A percentile compares a stretch with the other conserved stretches of the same genome.
These are phyloP conservation scores for Eristalis pertinax DNA, from an alignment of 2,888 invertebrate species.

Conservation along the genomic window DNA sequence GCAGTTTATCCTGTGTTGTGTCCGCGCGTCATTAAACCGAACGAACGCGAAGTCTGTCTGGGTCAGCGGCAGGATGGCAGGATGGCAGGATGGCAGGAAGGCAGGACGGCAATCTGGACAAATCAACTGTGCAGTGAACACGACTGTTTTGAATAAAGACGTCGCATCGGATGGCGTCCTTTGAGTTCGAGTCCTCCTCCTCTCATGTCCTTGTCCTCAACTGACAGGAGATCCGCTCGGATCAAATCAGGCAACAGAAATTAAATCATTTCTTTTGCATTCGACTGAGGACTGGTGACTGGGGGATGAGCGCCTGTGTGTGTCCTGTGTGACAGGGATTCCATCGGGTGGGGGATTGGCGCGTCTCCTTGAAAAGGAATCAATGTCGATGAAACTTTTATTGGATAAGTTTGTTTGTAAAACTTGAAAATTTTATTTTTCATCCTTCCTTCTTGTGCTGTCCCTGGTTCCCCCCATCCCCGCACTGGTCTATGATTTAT, in stretches of 20 bases:
- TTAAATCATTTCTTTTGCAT: conserved; percentile 67
- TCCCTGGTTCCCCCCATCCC: neutral
- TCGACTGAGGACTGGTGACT: conserved; percentile 13
- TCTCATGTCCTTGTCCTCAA: conserved; percentile 74
- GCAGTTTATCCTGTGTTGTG: conserved; percentile 50
- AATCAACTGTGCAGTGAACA: conserved; percentile 27
- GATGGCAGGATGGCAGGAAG: neutral
- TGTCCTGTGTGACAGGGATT: neutral
- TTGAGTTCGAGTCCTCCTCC: neutral
- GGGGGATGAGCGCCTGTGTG: neutral
- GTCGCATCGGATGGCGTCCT: neutral
- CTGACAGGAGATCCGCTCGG: conserved; percentile 41
- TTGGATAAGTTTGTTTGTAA: conserved; percentile 81
- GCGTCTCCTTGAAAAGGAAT: conserved; percentile 36
- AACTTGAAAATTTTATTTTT: conserved; percentile 73
- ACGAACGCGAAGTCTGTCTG: conserved; percentile 48
- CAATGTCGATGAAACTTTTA: conserved; percentile 78
- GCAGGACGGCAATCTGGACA: conserved; percentile 5
- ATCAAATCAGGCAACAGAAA: conserved; percentile 66
- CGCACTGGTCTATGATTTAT: conserved; percentile 64
- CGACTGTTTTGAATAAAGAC: conserved; percentile 44
- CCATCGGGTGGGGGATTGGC: neutral
- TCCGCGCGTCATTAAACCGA: conserved; percentile 32
- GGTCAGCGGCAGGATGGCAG: conserved; percentile 23
- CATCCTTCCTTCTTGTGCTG: conserved; percentile 62